Evolutionary conservation across 2,888 invertebrate genomes (phyloP), one percentile per base, ranked within the genome.

Genomic region (Catocala fraxini): DNA sequence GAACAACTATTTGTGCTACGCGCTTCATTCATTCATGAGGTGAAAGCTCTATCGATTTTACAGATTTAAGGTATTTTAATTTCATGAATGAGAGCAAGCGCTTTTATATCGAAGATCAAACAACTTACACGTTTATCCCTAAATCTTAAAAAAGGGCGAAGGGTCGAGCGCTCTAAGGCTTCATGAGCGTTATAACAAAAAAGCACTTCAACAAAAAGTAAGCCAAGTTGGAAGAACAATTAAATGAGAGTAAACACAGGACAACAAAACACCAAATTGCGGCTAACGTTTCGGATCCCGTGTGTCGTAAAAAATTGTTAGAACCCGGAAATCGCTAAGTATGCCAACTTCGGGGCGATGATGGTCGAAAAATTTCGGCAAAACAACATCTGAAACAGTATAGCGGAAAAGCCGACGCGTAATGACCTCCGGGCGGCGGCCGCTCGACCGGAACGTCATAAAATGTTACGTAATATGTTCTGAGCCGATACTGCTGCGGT

Each of bases 401-500:
- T 73, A 72, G 60, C 65, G 77, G 75, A 77, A 80, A 75, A 78
- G 59, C 43, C 65, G 56, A 70, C 73, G 76, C 75, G 71, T 81
- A 80, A 83, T 72, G 81, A 80, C 77, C 77, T 78, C 75, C 75
- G 77, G 71, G 56, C 70, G 71, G 71, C 55, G 68, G 41, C 48
- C 70, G 71, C 63, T 68, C 71, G 65, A 75, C 79, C 78, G 83
- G 81, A 80, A 75, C 68, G 70, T 59, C 72, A 72, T 81, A 77
- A 80, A 80, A 74, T 69, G 77, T 77, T 66, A 73, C 77, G 71
- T 75, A 80, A 77, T 75, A 76, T 76, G 72, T 64, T 71, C 59
- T 63, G 68, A 46, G 59, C 65, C 68, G 73, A 76, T 71, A 45
- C 25, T 33, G 54, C 25, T 12, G 57, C 15, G 73, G 66, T 53